Conservation (phyloP, 2,888 invertebrate genomes). For the Platycheirus rosarum region DNA sequence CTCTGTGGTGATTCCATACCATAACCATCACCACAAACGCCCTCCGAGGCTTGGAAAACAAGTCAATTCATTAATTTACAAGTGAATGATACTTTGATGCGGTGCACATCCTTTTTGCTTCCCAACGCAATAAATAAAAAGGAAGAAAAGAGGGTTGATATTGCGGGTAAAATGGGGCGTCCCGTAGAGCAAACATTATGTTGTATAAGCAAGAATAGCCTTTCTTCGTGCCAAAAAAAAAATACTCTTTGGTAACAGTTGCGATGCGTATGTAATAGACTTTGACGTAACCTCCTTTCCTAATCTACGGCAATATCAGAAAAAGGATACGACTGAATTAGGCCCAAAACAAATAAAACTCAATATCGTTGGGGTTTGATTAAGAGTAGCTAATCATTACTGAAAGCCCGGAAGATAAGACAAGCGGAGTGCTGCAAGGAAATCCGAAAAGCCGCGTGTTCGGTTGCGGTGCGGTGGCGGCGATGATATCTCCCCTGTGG, state of each 20-base stretch:
- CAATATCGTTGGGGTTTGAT: conserved; percentile 72
- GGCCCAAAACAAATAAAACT: conserved; percentile 53
- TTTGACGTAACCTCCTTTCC: background rate
- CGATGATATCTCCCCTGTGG: conserved; percentile 33
- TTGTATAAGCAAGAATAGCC: too few species aligned
- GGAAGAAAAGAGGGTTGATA: background rate
- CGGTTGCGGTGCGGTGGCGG: conserved; percentile 20
- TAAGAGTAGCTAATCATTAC: conserved; percentile 57
- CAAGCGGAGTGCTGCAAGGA: conserved; percentile 11
- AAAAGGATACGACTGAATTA: conserved; percentile 33
- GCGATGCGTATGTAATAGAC: conserved; percentile 35
- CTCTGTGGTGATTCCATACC: conserved; percentile 6
- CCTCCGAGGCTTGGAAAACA: conserved; percentile 68
- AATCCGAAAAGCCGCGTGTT: conserved; percentile 6
- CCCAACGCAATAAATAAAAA: conserved; percentile 22
- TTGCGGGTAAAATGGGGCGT: background rate
- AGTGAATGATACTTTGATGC: conserved; percentile 71
- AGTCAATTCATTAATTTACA: conserved; percentile 73
- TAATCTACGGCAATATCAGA: conserved; percentile 17
- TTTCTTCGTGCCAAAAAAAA: too few species aligned
- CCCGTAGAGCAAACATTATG: conserved; percentile 20
- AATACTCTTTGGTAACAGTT: conserved; percentile 32
- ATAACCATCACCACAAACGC: conserved; percentile 15
- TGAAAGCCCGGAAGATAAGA: conserved; percentile 13
- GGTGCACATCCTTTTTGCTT: conserved; percentile 61